phyloP scores from a whole-genome alignment of 2,797 vertebrate genomes.

The Dermochelys coriacea region DNA sequence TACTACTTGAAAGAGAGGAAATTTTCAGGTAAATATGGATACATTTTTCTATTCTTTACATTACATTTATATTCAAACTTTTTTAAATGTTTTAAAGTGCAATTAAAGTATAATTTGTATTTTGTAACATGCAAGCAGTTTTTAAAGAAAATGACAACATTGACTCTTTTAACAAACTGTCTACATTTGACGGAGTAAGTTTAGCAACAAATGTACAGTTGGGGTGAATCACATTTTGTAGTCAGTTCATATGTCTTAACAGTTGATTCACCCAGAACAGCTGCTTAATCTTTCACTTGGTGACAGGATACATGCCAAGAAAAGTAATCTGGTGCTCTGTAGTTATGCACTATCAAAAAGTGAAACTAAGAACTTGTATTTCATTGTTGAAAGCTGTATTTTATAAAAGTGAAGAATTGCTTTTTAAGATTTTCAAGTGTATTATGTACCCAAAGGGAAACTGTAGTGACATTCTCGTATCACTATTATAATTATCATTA shows the following conservation, averaged over 20 bases:
- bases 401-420: background rate
- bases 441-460: no score
- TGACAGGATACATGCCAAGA: constrained; percentile 57
- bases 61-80: background rate
- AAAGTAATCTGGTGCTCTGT: constrained; percentile 26
- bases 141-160: constrained; percentile 2
- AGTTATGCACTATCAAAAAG: background rate
- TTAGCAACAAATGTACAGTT: constrained; percentile 48
- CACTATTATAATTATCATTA: background rate
- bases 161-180: constrained; percentile 4
- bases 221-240: constrained; percentile 60
- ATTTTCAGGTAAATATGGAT: background rate
- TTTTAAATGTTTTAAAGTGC: background rate
- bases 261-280: constrained; percentile 62
- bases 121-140: background rate
- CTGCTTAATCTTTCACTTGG: constrained; percentile 60
- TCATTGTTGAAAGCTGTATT: background rate
- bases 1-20: background rate
- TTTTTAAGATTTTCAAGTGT: background rate
- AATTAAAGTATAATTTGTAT: background rate
- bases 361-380: background rate
- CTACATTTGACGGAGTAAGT: constrained; percentile 29
- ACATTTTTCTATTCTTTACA: background rate
- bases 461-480: background rate
- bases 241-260: constrained; percentile 64